A percentile compares a stretch with the other conserved stretches of the same genome.
phyloP scores from a whole-genome alignment of 2,888 invertebrate species.

The Eupithecia dodoneata region DNA sequence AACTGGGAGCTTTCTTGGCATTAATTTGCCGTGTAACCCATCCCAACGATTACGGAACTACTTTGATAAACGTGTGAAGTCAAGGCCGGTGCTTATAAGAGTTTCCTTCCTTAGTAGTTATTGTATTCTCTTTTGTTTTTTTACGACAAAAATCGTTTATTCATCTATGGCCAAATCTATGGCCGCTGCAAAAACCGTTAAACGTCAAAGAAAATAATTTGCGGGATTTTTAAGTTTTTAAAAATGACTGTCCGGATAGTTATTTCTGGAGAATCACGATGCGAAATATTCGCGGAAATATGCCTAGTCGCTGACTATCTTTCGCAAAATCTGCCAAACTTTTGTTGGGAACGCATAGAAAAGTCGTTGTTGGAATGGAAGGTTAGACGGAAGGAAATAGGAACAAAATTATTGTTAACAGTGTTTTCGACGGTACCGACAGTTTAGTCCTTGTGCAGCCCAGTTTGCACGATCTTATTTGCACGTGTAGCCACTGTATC shows the following conservation, averaged over 20 bases:
- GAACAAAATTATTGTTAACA: not conserved
- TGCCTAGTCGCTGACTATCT: constrained; percentile 83
- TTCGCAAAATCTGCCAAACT: constrained; percentile 80
- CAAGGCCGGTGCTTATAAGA: too few species aligned
- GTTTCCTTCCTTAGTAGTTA: too few species aligned
- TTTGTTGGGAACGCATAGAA: constrained; percentile 79
- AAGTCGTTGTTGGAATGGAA: constrained; percentile 80
- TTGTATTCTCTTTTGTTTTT: too few species aligned
- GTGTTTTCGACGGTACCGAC: too few species aligned
- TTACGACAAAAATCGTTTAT: too few species aligned
- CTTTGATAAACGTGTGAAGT: too few species aligned
- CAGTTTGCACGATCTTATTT: too few species aligned
- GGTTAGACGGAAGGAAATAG: constrained; percentile 55
- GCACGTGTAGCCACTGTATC: too few species aligned
- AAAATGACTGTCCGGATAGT: constrained; percentile 78
- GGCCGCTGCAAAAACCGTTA: not conserved
- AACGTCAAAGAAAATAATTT: not conserved
- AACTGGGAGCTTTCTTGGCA: too few species aligned
- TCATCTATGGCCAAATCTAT: not conserved
- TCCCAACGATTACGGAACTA: too few species aligned
- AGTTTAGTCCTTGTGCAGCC: too few species aligned
- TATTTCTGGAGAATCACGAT: constrained; percentile 83
- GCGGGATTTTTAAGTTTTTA: not conserved
- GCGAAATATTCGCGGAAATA: constrained; percentile 79
- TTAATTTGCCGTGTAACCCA: too few species aligned